Evolutionary conservation across 2,113 vertebrate genomes (phyloP).

Genomic region (Melanerpes aurifrons): DNA sequence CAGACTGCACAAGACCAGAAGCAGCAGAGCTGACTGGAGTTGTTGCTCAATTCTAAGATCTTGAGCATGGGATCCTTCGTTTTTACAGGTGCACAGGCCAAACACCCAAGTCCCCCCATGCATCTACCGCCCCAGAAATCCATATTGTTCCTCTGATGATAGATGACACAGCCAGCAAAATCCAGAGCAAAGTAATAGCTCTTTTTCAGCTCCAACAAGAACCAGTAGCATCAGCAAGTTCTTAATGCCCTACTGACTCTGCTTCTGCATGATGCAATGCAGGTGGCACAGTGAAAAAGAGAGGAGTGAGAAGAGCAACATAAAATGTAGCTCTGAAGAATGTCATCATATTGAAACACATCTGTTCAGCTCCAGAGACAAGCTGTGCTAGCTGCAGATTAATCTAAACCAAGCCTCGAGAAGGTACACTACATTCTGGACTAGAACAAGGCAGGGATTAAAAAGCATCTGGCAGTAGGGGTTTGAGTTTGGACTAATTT

Average conservation of each 20-base stretch:
- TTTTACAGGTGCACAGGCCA: background rate
- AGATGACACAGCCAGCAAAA: background rate
- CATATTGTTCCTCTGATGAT: background rate
- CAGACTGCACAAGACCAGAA: background rate
- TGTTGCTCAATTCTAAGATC: background rate
- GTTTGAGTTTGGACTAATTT: slow-evolving; percentile 4
- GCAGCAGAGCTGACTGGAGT: background rate
- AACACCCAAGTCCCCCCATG: background rate
- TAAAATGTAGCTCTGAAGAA: background rate
- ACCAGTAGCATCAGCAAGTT: slow-evolving; percentile 27
- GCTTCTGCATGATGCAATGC: background rate
- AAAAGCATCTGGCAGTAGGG: background rate
- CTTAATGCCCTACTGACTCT: background rate
- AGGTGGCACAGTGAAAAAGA: slow-evolving; percentile 28
- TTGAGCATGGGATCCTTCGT: background rate
- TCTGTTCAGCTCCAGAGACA: slow-evolving; percentile 33
- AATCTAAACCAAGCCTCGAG: background rate
- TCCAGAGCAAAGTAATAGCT: background rate
- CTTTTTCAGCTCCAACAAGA: background rate
- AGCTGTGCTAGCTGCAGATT: slow-evolving; percentile 19
- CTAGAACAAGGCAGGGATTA: accelerated
- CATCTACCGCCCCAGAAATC: background rate
- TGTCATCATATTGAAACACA: slow-evolving; percentile 35
- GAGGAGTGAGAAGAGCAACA: background rate
- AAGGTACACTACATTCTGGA: background rate